Base-by-base conservation (phyloP, 1,140 invertebrate genomes). In the Orchesella cincta region DNA sequence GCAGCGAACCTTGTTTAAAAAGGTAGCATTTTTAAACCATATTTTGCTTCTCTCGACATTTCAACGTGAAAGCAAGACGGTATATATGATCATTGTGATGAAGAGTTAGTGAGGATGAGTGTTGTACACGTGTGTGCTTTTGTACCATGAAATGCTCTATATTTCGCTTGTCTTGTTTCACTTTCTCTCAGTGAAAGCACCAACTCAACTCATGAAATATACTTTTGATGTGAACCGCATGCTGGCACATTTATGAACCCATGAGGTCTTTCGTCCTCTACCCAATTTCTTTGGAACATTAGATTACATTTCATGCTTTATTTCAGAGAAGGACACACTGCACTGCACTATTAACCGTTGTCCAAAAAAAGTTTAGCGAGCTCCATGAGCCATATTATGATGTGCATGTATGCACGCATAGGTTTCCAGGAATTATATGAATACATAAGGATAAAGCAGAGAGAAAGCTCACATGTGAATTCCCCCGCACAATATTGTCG, bases 171-270 rank as follows among this genome's bases (percentile, higher is more conserved):
- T 46, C 39, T 12, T 20, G 20, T 46, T 46, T 46, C 8, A 46
- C 8, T 20, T 46, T 46, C 39, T 46, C n/a, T n/a, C n/a, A n/a
- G n/a, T n/a, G n/a, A n/a, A n/a, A n/a, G n/a, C n/a, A n/a, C n/a
- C n/a, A n/a, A n/a, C n/a, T n/a, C n/a, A n/a, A n/a, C 39, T 46
- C 39, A 46, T 46, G 39, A 57, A 57, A 16, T 35, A 77, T 77
- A 73, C 62, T 77, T 77, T 73, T 73, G 76, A 77, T 77, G 71
- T 77, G 54, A 73, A 73, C 76, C 76, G 71, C 76, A 77, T 77
- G 76, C 76, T 77, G 76, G 34, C 62, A 77, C 70, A 77, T 77
- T 77, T 73, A 77, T 77, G 71, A 71, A 77, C 71, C 71, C 46
- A 57, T n/a, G 14, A 57, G 23, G 54, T n/a, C 23, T 57, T 46